phyloP scores from a whole-genome alignment of 2,113 vertebrate genomes.

The Xiphorhynchus elegans region DNA sequence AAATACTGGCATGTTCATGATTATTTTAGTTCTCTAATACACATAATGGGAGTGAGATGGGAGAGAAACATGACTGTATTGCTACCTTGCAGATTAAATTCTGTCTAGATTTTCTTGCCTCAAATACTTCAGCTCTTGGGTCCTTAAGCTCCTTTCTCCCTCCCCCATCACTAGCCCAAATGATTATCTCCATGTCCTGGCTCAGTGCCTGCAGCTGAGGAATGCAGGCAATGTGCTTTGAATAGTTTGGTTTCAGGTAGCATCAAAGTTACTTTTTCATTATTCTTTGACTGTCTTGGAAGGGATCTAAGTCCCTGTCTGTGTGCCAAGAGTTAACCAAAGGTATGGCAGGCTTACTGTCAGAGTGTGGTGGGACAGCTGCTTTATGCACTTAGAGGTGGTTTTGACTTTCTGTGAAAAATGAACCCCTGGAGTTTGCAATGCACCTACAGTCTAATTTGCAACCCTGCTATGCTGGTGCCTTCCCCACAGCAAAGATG shows the following conservation, averaged over 20 bases:
- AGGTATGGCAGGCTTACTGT: not conserved
- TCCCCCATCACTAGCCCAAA: not conserved
- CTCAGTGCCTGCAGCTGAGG: slow-evolving; percentile 36
- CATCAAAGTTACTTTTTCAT: slow-evolving; percentile 62
- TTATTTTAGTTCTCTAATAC: not conserved
- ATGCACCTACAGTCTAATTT: not conserved
- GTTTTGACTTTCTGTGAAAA: slow-evolving; percentile 40
- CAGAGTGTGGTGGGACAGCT: slow-evolving; percentile 4
- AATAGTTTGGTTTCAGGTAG: slow-evolving; percentile 68
- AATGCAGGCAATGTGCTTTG: slow-evolving; percentile 53
- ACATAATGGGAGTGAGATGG: not conserved
- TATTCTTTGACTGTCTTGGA: slow-evolving; percentile 48
- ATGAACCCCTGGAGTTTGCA: slow-evolving; percentile 30
- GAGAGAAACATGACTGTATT: not conserved
- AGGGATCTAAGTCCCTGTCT: slow-evolving; percentile 24
- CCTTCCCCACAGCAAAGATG: not conserved
- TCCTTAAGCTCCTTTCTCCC: slow-evolving; percentile 22
- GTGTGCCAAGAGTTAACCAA: not conserved
- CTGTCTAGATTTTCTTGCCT: not conserved
- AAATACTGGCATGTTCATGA: accelerated
- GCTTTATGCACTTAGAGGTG: not conserved
- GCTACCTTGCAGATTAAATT: not conserved
- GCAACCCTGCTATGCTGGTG: not conserved
- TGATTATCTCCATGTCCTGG: slow-evolving; percentile 50
- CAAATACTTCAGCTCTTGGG: not conserved